Evolutionary conservation across 2,888 invertebrate species (phyloP), one percentile per base, ranked within the genome.

Genomic region (Aquatica leii): DNA sequence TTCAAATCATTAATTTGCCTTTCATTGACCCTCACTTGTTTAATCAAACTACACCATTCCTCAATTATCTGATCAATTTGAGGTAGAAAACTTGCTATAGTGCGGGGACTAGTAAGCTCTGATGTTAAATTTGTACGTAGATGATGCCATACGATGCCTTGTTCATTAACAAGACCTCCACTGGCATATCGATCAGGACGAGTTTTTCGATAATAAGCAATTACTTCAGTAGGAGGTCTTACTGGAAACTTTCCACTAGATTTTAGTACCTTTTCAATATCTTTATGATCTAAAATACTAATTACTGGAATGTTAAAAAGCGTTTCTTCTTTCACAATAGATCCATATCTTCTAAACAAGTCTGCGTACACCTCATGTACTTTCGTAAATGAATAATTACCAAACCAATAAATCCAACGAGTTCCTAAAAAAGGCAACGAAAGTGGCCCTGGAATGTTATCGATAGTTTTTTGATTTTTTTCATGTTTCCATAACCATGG

Each of bases 161-260:
- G 93, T 90, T 93, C 93, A 79, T 94, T 94, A 24, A 91, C 91
- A 53, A 95, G 85, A 69, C 95, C 94, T 18, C 89, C 87, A 68
- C 90, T 92, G 24, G 92, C 88, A 79, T 94, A 95, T 77, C 92
- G 85, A 76, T 94, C 94, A 0, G 90, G 91, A 14, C 90, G 84
- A 43, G 88, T 87, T 56, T 83, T 84, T 24, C 94, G 84, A 81
- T 94, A 94, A 72, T 88, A 84, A 50, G 90, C 88, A 18, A 92
- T 88, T 69, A 93, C 91, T 82, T 93, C 93, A 1, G 92, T 92
- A 31, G 92, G 91, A 9, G 95, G 94, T 14, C 95, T 85, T 73
- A 91, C 87, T 0, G 94, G 94, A 74, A 88, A 89, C 77, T 88
- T 90, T 66, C 91, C 89, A 9, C 88, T 87, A 65, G 88, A 86